phyloP scores from a whole-genome alignment of 2,888 invertebrate genomes.

The Syritta pipiens region DNA sequence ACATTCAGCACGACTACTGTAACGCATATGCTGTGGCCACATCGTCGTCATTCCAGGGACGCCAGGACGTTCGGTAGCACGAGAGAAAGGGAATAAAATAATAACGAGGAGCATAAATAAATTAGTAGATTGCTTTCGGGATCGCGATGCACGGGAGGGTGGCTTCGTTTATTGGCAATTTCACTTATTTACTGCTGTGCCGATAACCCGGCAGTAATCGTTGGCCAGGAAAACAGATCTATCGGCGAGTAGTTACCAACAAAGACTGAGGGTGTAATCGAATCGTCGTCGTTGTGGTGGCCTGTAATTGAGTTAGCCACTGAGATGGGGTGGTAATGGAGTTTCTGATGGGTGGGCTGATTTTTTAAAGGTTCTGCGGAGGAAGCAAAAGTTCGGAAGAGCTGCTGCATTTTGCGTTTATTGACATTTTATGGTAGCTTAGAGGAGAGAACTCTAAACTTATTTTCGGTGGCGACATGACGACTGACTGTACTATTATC shows the following conservation, averaged over 20 bases:
- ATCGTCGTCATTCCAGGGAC: conserved; percentile 1
- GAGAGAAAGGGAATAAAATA: conserved; percentile 10
- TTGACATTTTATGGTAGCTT: too few species aligned
- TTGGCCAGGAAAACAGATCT: conserved; percentile 24
- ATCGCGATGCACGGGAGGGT: conserved; percentile 15
- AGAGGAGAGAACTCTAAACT: too few species aligned
- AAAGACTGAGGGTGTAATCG: conserved; percentile 40
- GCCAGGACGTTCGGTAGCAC: conserved; percentile 15
- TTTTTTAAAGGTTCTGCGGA: too few species aligned
- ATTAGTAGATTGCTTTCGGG: conserved; percentile 39
- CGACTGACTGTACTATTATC: too few species aligned
- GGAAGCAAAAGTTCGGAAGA: too few species aligned
- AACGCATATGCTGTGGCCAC: conserved; percentile 87
- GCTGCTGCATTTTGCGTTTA: too few species aligned
- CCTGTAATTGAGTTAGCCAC: conserved; percentile 49
- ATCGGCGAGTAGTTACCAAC: conserved; percentile 22
- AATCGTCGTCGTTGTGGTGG: conserved; percentile 26
- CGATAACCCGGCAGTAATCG: conserved; percentile 14
- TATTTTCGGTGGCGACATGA: too few species aligned
- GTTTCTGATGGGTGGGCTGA: neutral
- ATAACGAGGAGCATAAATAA: conserved; percentile 30
- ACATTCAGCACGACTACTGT: conserved; percentile 98
- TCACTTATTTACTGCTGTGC: conserved; percentile 43
- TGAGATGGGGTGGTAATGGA: neutral
- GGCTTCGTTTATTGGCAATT: conserved; percentile 55